Conservation (phyloP, 2,888 invertebrate genomes). For the Anodontia alba region DNA sequence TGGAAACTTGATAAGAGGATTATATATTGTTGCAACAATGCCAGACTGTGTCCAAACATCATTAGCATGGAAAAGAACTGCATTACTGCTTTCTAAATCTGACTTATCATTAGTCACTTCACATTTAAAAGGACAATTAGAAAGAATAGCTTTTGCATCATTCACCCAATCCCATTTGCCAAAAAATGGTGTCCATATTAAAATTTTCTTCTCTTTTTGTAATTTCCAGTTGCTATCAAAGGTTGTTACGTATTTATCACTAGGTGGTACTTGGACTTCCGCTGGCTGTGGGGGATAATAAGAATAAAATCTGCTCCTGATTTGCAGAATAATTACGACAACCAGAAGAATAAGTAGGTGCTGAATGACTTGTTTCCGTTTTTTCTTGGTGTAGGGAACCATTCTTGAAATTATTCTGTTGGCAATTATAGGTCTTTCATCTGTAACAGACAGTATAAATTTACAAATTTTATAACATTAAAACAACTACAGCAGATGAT, state of each 20-base stretch:
- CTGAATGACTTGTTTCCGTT: not conserved
- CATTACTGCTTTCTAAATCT: conserved; percentile 62
- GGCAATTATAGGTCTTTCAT: not conserved
- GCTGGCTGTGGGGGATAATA: not conserved
- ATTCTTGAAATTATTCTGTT: not conserved
- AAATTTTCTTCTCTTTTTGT: conserved; percentile 27
- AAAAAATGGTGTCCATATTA: conserved; percentile 57
- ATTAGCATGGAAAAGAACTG: conserved; percentile 70
- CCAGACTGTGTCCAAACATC: conserved; percentile 62
- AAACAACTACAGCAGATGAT: too few species aligned
- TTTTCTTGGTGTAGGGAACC: not conserved
- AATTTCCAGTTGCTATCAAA: conserved; percentile 41
- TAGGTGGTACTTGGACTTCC: conserved; percentile 2
- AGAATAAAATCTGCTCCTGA: not conserved
- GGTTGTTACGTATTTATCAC: conserved; percentile 41
- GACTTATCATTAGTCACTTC: conserved; percentile 58
- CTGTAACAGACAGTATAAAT: too few species aligned
- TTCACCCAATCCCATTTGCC: conserved; percentile 40
- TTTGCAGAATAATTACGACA: not conserved
- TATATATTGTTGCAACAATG: conserved; percentile 35
- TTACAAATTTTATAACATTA: too few species aligned
- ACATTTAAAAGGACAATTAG: conserved; percentile 34
- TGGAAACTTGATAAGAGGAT: conserved; percentile 56
- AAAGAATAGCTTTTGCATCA: conserved; percentile 25
- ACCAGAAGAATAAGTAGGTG: not conserved